These are phyloP conservation scores for Acholoe squamosa DNA, from an alignment of 2,888 invertebrate genomes.

Conservation along the genomic window DNA sequence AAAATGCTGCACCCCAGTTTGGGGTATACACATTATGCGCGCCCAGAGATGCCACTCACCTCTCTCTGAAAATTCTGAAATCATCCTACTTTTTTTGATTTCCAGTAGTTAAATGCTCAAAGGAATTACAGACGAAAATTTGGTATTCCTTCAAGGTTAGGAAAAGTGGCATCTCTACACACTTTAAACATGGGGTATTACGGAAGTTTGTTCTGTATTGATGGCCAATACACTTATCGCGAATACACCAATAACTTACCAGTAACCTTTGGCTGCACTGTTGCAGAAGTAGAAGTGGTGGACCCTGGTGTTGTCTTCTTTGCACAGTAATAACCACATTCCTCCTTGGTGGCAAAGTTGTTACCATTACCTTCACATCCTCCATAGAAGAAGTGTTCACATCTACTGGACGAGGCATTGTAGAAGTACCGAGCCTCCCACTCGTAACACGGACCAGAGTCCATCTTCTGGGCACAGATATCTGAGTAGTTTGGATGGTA, in stretches of 20 bases:
- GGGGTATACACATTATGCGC: too few species aligned
- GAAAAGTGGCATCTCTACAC: too few species aligned
- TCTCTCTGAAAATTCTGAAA: too few species aligned
- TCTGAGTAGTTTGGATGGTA: not conserved
- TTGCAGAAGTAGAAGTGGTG: not conserved
- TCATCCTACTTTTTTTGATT: too few species aligned
- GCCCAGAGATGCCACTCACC: too few species aligned
- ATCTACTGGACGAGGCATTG: slow-evolving; percentile 87
- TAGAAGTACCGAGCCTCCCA: slow-evolving; percentile 83
- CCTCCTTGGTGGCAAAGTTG: slow-evolving; percentile 86
- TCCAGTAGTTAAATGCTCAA: too few species aligned
- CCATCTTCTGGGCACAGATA: not conserved
- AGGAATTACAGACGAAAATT: too few species aligned
- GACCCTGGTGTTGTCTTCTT: not conserved
- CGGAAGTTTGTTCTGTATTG: too few species aligned
- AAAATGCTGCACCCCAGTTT: too few species aligned
- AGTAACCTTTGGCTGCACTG: not conserved
- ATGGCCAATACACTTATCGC: too few species aligned
- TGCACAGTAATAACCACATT: slow-evolving; percentile 70
- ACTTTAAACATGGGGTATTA: too few species aligned
- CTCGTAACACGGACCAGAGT: slow-evolving; percentile 37
- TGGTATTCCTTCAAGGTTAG: too few species aligned
- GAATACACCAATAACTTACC: not conserved
- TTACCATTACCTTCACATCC: slow-evolving; percentile 94
- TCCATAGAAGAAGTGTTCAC: slow-evolving; percentile 91